Percentiles rank a stretch among this genome's conserved stretches.
Conservation (phyloP, 2,797 vertebrate species). For the Setipinna tenuifilis region DNA sequence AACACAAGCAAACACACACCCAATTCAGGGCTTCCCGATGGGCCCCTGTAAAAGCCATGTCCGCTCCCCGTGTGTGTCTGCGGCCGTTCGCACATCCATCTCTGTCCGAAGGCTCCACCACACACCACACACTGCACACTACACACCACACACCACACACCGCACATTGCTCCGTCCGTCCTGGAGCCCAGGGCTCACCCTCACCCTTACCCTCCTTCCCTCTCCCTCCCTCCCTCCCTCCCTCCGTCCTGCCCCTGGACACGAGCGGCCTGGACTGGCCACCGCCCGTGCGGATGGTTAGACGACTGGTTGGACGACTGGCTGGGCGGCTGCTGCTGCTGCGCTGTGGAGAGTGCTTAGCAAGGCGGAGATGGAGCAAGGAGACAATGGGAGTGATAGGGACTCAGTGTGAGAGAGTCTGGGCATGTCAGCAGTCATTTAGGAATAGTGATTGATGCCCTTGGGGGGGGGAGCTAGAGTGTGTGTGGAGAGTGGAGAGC, state of each 20-base stretch:
- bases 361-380: not conserved
- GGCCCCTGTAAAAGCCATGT: not conserved
- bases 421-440: slow-evolving; percentile 26
- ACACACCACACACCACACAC: too few relatives aligned
- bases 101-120: not conserved
- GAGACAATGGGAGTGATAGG: slow-evolving; percentile 16
- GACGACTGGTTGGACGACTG: too few relatives aligned
- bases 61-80: not conserved
- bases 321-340: not conserved
- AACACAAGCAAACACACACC: not conserved
- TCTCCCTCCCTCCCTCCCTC: too few relatives aligned
- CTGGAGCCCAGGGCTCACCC: not conserved
- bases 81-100: slow-evolving; percentile 1
- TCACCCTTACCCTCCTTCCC: too few relatives aligned
- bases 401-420: slow-evolving; percentile 6
- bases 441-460: slow-evolving; percentile 24
- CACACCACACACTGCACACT: too few relatives aligned
- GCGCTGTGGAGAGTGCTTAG: slow-evolving; percentile 22
- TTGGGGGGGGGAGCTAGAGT: slow-evolving; percentile 8
- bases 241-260: not conserved
- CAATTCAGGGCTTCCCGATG: not conserved
- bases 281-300: not conserved
- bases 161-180: too few relatives aligned
- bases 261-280: not conserved
- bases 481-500: not conserved